Evolutionary conservation across 2,113 vertebrate species (phyloP).

Genomic region (Bagarius yarrelli): DNA sequence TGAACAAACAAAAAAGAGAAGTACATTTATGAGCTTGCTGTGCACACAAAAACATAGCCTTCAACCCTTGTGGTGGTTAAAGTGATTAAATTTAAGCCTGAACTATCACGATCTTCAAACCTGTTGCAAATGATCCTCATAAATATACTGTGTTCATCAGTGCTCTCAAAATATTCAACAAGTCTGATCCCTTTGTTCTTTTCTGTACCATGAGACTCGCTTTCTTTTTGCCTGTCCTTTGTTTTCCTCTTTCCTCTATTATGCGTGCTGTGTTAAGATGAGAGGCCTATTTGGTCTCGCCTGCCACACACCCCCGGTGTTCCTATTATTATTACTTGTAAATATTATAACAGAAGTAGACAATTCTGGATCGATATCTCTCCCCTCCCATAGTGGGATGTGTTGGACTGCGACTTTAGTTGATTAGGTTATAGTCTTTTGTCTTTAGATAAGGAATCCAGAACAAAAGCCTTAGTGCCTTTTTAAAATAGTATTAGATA

Average conservation of each 20-base stretch:
- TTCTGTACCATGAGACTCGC: background rate
- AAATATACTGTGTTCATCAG: background rate
- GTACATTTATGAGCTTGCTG: background rate
- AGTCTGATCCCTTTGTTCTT: slow-evolving; percentile 2
- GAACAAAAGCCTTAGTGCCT: background rate
- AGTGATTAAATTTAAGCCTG: background rate
- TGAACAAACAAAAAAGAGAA: slow-evolving; percentile 55
- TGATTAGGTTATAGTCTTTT: background rate
- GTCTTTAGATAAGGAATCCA: background rate
- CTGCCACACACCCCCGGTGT: slow-evolving; percentile 30
- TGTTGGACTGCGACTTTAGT: background rate
- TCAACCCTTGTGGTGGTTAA: background rate
- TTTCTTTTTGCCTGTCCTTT: slow-evolving; percentile 31
- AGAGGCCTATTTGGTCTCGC: slow-evolving; percentile 35
- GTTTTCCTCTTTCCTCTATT: slow-evolving; percentile 35
- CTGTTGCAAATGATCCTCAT: background rate
- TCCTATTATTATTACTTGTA: slow-evolving; percentile 36
- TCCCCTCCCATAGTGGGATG: background rate
- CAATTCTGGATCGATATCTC: slow-evolving; percentile 41
- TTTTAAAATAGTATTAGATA: background rate
- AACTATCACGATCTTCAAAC: background rate
- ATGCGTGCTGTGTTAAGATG: slow-evolving; percentile 25
- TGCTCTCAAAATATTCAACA: slow-evolving; percentile 24
- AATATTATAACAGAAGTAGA: slow-evolving; percentile 31
- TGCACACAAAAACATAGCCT: background rate